Evolutionary conservation across 2,113 vertebrate genomes (phyloP).

Genomic region (Camelus dromedarius): DNA sequence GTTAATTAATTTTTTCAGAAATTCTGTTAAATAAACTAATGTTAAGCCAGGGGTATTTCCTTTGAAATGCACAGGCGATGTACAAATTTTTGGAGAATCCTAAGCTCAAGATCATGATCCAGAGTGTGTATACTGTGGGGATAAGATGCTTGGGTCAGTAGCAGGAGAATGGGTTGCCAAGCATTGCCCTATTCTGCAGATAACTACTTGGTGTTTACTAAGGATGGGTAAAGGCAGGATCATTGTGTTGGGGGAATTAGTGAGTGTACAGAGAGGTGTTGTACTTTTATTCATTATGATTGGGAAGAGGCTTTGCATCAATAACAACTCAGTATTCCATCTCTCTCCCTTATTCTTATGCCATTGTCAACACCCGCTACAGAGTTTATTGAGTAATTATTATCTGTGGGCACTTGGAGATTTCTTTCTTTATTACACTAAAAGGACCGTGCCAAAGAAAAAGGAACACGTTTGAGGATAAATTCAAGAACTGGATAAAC

Average conservation of each 20-base stretch:
- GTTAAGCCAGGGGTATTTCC: neutral
- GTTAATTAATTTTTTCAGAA: neutral
- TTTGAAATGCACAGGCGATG: conserved; percentile 29
- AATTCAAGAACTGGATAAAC: conserved; percentile 17
- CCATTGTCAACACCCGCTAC: neutral
- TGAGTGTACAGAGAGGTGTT: neutral
- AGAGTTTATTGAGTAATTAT: neutral
- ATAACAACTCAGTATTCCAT: neutral
- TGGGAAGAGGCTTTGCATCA: neutral
- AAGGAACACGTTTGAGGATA: neutral
- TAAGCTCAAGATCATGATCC: neutral
- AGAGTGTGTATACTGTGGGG: neutral
- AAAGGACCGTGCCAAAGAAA: neutral
- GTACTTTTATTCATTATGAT: neutral
- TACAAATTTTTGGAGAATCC: neutral
- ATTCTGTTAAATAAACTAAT: conserved; percentile 9
- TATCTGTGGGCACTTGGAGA: neutral
- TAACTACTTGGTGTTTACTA: neutral
- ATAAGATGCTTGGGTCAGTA: neutral
- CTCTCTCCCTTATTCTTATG: neutral
- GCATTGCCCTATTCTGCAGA: neutral
- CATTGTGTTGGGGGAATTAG: neutral
- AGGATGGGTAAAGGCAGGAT: neutral
- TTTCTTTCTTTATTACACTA: neutral
- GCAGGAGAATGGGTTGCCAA: neutral